phyloP scores from a whole-genome alignment of 2,113 vertebrate species.

The Erpornis zantholeuca region DNA sequence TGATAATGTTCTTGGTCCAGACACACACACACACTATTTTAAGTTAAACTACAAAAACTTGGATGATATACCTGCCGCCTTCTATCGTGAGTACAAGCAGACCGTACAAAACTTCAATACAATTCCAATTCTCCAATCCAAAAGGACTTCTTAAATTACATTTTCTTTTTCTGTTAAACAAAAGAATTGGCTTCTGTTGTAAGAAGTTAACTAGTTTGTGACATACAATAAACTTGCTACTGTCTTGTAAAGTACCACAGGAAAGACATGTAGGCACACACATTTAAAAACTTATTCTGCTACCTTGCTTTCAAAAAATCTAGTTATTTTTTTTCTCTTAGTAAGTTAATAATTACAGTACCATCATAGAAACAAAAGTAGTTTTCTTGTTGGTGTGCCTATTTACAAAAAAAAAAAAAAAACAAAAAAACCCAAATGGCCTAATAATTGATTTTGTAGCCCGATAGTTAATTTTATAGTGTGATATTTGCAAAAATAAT shows the following conservation, averaged over 20 bases:
- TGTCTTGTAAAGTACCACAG: not conserved
- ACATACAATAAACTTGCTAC: not conserved
- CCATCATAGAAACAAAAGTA: not conserved
- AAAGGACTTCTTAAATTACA: not conserved
- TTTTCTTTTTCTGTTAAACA: not conserved
- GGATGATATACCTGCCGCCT: not conserved
- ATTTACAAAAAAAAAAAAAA: not conserved
- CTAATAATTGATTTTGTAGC: not conserved
- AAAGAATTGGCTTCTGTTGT: accelerated
- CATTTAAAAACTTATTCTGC: not conserved
- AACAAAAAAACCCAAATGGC: too few species aligned
- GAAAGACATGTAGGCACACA: not conserved
- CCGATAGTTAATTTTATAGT: not conserved
- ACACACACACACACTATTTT: not conserved
- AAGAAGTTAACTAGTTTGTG: not conserved
- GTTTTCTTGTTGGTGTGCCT: not conserved
- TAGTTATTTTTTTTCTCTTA: not conserved
- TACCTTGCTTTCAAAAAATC: not conserved
- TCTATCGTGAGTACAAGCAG: not conserved
- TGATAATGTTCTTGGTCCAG: not conserved
- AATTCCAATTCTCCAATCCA: not conserved
- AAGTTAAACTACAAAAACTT: not conserved
- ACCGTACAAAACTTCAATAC: accelerated
- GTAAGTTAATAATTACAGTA: not conserved
- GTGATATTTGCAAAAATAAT: not conserved